Evolutionary conservation across 2,113 vertebrate genomes (phyloP), one percentile per base, ranked within the genome.

Genomic region (Glareola pratincola): DNA sequence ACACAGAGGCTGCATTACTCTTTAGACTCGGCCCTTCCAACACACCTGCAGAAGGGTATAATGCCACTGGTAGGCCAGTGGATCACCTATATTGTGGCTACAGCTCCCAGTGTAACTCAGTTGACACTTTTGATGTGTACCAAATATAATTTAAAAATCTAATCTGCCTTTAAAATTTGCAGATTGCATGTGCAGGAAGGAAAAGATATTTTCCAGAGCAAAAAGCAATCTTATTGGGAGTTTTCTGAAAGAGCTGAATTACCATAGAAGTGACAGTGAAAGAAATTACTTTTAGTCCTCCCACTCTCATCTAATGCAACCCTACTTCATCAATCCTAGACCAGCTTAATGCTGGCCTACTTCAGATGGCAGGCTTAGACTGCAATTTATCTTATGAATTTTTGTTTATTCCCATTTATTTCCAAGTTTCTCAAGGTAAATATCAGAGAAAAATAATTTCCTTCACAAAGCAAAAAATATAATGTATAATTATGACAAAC

Each of bases 271-370:
- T 34, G 26, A 74, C 56, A 64, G 67, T 43, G 63, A 80, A 95
- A 93, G 59, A 72, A 93, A 90, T 76, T 71, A 88, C 71, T 95
- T 93, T 34, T 56, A 92, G 88, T 93, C 81, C 72, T 92, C 72
- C 85, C 88, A 88, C 88, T 69, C 60, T 86, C 56, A 89, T 48
- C 82, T 90, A 80, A 86, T 60, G 69, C 69, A 84, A 36, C 30
- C 78, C 73, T 88, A 36, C 51, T 80, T 88, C 92, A 93, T 93
- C 87, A 91, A 51, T 84, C 87, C 82, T 68, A 36, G 72, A 59
- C 37, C 12, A 59, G 43, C 79, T 94, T 66, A 94, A 91, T 74
- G 54, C 54, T 90, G 64, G 74, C 66, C 86, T 92, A 76, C 84
- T 91, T 85, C 50, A 69, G 45, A 80, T 75, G 90, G 64, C 80